A percentile compares a stretch with the other conserved stretches of the same genome.
Evolutionary conservation across 1,140 invertebrate species (phyloP).

Genomic region (roundworm (Caenorhabditis elegans)): WBcel235 BX284605.5:9891501-9892000

Average conservation of each 20-base stretch:
- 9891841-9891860: conserved; percentile 71
- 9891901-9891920: conserved; percentile 74
- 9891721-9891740: conserved; percentile 33
- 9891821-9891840: not conserved
- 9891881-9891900: conserved; percentile 71
- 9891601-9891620: conserved; percentile 27
- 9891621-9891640: conserved; percentile 39
- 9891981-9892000: conserved; percentile 76
- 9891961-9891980: conserved; percentile 66
- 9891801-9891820: conserved; percentile 1
- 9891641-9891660: conserved; percentile 2
- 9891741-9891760: conserved; percentile 3
- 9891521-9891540: conserved; percentile 14
- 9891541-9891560: not conserved
- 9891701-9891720: not conserved
- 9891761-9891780: conserved; percentile 26
- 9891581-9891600: not conserved
- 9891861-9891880: conserved; percentile 74
- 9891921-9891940: conserved; percentile 72
- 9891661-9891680: conserved; percentile 41
- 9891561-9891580: not conserved
- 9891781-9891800: conserved; percentile 36
- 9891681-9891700: conserved; percentile 30
- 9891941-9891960: conserved; percentile 50
- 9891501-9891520: conserved; percentile 22